These are phyloP conservation scores for Pitangus sulphuratus DNA, from an alignment of 2,797 vertebrate genomes.

Conservation along the genomic window DNA sequence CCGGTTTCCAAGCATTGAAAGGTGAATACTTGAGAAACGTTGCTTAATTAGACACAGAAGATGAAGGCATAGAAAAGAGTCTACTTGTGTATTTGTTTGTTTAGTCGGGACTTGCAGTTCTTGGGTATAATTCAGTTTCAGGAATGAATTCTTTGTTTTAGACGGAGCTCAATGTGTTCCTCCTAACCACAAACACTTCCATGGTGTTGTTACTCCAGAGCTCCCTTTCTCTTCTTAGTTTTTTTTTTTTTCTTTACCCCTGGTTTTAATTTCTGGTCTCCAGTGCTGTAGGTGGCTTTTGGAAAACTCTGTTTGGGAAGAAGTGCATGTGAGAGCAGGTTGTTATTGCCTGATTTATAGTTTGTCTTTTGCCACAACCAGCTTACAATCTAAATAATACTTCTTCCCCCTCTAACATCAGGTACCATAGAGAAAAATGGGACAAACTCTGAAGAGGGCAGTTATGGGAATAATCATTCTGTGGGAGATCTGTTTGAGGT, in stretches of 20 bases:
- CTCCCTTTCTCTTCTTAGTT: fast-evolving
- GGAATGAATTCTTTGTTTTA: not conserved
- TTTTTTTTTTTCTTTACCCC: fast-evolving
- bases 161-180: not conserved
- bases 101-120: not conserved
- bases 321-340: not conserved
- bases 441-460: not conserved
- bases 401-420: not conserved
- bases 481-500: not conserved
- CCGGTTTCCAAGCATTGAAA: not conserved
- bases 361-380: not conserved
- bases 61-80: not conserved
- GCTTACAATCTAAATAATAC: not conserved
- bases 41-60: not conserved
- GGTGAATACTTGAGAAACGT: not conserved
- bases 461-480: not conserved
- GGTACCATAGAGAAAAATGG: not conserved
- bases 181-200: not conserved
- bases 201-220: not conserved
- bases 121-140: not conserved
- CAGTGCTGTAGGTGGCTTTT: not conserved
- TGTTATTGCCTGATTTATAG: not conserved
- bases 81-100: not conserved
- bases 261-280: not conserved
- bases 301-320: not conserved